Percentiles rank a stretch among this genome's conserved stretches.
Evolutionary conservation across 2,888 invertebrate species (phyloP).

Genomic region (Synergus laeviventris): DNA sequence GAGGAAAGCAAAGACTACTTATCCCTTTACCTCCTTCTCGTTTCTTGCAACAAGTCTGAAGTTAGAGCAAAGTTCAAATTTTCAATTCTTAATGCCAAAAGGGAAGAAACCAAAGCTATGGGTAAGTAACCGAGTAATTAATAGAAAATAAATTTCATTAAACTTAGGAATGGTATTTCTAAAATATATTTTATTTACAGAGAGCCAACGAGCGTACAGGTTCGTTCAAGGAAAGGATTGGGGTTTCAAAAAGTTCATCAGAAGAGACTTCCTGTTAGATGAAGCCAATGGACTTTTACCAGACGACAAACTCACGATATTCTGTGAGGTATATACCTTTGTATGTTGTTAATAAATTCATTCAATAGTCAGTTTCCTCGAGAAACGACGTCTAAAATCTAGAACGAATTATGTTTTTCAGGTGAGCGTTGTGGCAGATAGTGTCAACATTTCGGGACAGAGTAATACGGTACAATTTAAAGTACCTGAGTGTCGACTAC

Average conservation of each 20-base stretch:
- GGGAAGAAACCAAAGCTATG: slow-evolving; percentile 99
- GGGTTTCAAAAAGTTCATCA: slow-evolving; percentile 99
- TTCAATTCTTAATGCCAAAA: slow-evolving; percentile 99
- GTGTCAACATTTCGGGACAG: slow-evolving; percentile 99
- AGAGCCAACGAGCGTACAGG: slow-evolving; percentile 95
- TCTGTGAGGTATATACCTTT: slow-evolving; percentile 90
- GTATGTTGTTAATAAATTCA: slow-evolving; percentile 58
- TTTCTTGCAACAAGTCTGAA: slow-evolving; percentile 99
- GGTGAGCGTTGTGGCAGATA: slow-evolving; percentile 98
- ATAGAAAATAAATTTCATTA: slow-evolving; percentile 11
- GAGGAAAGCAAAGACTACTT: slow-evolving; percentile 99
- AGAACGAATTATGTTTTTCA: slow-evolving; percentile 61
- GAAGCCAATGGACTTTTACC: slow-evolving; percentile 99
- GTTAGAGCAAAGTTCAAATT: slow-evolving; percentile 99
- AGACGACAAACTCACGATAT: slow-evolving; percentile 99
- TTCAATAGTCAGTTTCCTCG: slow-evolving; percentile 4
- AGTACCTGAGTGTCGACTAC: slow-evolving; percentile 94
- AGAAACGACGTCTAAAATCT: not conserved
- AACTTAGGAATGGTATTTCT: slow-evolving; percentile 22
- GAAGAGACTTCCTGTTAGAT: slow-evolving; percentile 98
- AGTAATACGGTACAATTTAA: slow-evolving; percentile 98
- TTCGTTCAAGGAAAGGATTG: slow-evolving; percentile 99
- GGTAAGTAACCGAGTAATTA: slow-evolving; percentile 78
- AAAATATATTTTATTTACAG: slow-evolving; percentile 74
- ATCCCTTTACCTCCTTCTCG: slow-evolving; percentile 98